These are phyloP conservation scores for Platycercus adscitus DNA, from an alignment of 2,113 vertebrate genomes.

Conservation along the genomic window DNA sequence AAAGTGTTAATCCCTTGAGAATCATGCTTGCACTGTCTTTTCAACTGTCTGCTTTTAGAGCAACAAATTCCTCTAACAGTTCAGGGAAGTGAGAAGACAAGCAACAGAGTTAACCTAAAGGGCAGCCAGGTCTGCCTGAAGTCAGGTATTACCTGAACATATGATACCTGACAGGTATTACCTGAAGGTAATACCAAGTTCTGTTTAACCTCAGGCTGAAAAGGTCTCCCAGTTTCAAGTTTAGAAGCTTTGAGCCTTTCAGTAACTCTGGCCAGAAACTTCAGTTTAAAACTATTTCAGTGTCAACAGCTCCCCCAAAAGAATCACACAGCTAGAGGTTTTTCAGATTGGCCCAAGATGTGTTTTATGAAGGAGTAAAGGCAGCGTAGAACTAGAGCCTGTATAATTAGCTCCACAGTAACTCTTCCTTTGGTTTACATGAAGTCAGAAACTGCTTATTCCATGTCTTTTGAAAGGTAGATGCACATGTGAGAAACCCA, in stretches of 20 bases:
- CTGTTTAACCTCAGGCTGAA: background rate
- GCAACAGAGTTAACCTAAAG: background rate
- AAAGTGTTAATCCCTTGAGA: background rate
- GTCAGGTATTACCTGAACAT: background rate
- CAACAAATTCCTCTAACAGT: background rate
- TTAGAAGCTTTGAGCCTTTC: background rate
- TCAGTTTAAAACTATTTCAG: background rate
- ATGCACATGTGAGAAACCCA: background rate
- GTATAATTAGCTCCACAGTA: background rate
- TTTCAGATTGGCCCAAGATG: background rate
- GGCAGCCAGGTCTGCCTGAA: background rate
- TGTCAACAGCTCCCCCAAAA: background rate
- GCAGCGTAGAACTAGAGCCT: background rate
- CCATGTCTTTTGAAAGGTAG: background rate
- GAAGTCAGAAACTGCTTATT: background rate
- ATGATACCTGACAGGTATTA: no score
- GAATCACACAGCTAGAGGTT: background rate
- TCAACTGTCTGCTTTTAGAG: background rate
- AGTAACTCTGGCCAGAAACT: background rate
- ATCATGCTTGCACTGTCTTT: background rate
- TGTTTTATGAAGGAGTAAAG: background rate
- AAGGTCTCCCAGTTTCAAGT: background rate
- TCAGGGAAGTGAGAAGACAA: background rate
- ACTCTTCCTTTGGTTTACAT: background rate
- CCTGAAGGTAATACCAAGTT: background rate